phyloP scores from a whole-genome alignment of 2,113 vertebrate genomes.

The Probosciger aterrimus region DNA sequence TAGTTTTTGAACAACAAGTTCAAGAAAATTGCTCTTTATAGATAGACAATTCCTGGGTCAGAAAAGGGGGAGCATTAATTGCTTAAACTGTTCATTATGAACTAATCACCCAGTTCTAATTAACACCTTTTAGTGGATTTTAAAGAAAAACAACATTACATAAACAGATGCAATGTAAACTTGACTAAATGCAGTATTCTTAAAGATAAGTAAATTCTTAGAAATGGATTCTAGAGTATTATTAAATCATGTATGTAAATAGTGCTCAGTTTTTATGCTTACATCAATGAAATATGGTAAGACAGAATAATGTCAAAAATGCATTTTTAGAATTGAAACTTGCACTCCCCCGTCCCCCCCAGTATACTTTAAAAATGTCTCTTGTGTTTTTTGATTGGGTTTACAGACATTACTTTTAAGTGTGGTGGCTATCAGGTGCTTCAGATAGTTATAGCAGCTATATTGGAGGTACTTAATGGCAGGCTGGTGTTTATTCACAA shows the following conservation, averaged over 20 bases:
- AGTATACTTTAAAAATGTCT: neutral
- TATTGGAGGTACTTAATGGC: neutral
- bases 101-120: conserved; percentile 35
- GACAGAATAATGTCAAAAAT: neutral
- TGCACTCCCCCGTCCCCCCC: accelerated
- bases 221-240: neutral
- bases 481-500: neutral
- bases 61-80: conserved; percentile 18
- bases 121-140: conserved; percentile 56
- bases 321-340: neutral
- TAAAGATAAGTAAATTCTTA: neutral
- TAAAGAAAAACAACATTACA: conserved; percentile 29
- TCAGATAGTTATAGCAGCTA: neutral
- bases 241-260: neutral
- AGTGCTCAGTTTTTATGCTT: neutral
- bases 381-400: neutral
- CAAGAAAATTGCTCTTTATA: conserved; percentile 18
- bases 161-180: conserved; percentile 29
- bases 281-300: neutral
- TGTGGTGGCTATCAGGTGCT: neutral
- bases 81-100: conserved; percentile 51
- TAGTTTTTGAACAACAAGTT: conserved; percentile 25
- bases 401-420: neutral
- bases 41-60: conserved; percentile 48
- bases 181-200: neutral